phyloP scores from a whole-genome alignment of 2,113 vertebrate species.

The Neomonachus schauinslandi region DNA sequence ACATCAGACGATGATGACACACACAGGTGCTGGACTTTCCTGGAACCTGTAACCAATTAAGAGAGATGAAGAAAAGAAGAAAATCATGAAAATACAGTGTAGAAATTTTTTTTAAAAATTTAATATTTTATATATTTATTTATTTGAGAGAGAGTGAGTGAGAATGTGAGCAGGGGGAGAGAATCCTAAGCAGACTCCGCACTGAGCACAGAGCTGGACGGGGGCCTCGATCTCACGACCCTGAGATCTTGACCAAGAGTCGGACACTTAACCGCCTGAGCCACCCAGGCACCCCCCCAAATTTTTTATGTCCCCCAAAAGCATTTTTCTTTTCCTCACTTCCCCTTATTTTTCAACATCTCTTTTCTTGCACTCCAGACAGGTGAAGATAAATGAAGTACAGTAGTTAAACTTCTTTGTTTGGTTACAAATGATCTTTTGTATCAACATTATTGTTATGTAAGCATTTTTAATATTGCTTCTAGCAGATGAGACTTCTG shows the following conservation, averaged over 20 bases:
- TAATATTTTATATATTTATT: not conserved
- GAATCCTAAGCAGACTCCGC: not conserved
- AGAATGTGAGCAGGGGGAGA: not conserved
- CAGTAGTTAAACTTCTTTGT: constrained; percentile 53
- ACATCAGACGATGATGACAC: not conserved
- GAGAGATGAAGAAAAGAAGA: not conserved
- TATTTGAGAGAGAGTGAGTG: not conserved
- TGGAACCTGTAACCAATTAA: not conserved
- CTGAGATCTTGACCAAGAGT: not conserved
- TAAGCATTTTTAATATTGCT: constrained; percentile 72
- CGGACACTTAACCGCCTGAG: not conserved
- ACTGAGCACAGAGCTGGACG: not conserved
- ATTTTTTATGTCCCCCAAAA: not conserved
- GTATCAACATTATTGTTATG: constrained; percentile 58
- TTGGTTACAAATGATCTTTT: constrained; percentile 60
- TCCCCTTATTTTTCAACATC: constrained; percentile 7
- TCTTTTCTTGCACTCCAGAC: constrained; percentile 40
- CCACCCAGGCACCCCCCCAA: not conserved
- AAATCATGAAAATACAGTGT: not conserved
- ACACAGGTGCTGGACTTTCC: not conserved
- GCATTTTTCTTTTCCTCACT: constrained; percentile 24
- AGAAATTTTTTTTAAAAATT: not conserved
- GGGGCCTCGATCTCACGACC: not conserved
- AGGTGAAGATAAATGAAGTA: constrained; percentile 72
- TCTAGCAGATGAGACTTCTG: constrained; percentile 71